Base-by-base conservation (phyloP, 2,888 invertebrate species). In the Anoncus sp. region DNA sequence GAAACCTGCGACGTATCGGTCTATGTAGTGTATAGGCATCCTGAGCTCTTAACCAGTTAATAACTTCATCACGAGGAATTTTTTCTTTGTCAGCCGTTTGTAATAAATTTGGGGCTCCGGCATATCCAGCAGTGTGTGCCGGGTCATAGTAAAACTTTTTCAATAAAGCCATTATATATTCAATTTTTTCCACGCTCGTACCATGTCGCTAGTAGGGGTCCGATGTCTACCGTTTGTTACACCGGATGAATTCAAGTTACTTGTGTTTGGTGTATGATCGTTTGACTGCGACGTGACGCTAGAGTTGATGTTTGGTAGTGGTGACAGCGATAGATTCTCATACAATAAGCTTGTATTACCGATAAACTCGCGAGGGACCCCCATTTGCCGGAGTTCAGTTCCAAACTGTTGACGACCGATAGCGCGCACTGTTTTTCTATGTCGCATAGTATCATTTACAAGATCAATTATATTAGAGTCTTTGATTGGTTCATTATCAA, bases 381-480 rank as follows among this genome's bases (percentile, higher is more conserved):
- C 14, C 1, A 66, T 59, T 20, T 24, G 3, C 65, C 31, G 49
- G n/a, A 73, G 49, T 22, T 73, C 18, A 16, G 10, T 20, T 10
- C 72, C 73, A 38, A 77, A 62, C 7, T 3, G 4, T 5, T 31
- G 31, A 5, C 31, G 31, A 31, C 31, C 31, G 4, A 7, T 7
- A 3, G 7, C 4, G 4, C 4, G 3, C 7, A 7, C 3, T 12
- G 51, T 35, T 53, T 67, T 73, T 35, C 57, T 51, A 14, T 31
- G 45, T 14, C 70, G 53, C 53, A 70, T 63, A 0, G 57, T 74
- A 10, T 79, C 72, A 27, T 76, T 75, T 31, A 73, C 51, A 18
- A 75, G 55, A 51, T 73, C 72, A 14, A 79, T 35, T 43, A 73
- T 79, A 45, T 79, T 76, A 10, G 76, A 69, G 35, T 73, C 65